Percentiles rank a stretch among this genome's conserved stretches.
phyloP scores from a whole-genome alignment of 1,140 invertebrate species.

The Protaetia brevitarsis region DNA sequence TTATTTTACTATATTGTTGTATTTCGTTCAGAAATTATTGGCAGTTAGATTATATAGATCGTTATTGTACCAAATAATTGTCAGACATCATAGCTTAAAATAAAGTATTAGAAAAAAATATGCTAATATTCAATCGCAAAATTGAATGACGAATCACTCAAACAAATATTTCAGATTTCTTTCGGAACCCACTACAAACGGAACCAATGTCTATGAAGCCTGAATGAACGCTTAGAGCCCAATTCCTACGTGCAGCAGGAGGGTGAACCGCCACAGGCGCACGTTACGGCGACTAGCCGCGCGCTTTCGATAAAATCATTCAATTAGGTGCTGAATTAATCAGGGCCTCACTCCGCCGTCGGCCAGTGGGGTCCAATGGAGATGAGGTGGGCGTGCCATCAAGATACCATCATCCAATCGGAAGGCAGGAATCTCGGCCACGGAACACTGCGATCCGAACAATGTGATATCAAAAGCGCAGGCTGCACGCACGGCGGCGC shows the following conservation, averaged over 20 bases:
- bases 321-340: constrained; percentile 23
- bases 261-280: neutral
- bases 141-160: no score
- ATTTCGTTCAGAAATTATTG: no score
- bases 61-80: no score
- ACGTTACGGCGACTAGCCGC: neutral
- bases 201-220: no score
- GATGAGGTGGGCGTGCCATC: constrained; percentile 19
- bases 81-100: no score
- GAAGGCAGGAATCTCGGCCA: constrained; percentile 21
- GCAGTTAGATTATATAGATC: no score
- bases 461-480: constrained; percentile 23
- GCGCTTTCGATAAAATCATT: constrained; percentile 22
- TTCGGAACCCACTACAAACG: no score
- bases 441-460: constrained; percentile 22
- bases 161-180: no score
- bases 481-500: neutral
- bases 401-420: constrained; percentile 17
- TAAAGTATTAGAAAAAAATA: no score
- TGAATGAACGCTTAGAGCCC: neutral
- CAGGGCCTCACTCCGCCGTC: constrained; percentile 6
- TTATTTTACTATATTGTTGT: no score
- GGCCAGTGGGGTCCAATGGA: constrained; percentile 11
- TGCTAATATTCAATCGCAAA: no score
- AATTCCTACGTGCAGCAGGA: neutral